Conservation (phyloP, 2,113 vertebrate species). For the Callithrix jacchus region DNA sequence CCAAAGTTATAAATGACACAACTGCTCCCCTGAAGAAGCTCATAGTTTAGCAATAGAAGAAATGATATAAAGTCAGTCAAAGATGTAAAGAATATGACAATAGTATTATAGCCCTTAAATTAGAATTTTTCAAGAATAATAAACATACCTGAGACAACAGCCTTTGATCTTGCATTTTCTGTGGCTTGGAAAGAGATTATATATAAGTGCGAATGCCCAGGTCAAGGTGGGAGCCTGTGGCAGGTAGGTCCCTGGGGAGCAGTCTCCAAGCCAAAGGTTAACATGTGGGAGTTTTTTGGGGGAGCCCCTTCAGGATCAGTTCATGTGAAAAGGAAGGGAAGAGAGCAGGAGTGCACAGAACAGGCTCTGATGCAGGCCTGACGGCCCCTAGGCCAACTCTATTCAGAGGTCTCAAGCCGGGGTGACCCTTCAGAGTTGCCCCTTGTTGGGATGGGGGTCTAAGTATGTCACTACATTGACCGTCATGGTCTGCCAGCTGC, state of each 20-base stretch:
- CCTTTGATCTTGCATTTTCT: not conserved
- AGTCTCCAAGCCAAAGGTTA: not conserved
- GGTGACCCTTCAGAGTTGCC: not conserved
- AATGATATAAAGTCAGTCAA: not conserved
- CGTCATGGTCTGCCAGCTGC: not conserved
- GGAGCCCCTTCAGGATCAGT: not conserved
- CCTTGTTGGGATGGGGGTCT: too few species aligned
- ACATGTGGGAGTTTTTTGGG: not conserved
- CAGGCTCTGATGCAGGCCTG: not conserved
- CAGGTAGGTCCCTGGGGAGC: not conserved
- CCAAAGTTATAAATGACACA: not conserved
- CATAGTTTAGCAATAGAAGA: not conserved
- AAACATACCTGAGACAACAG: not conserved
- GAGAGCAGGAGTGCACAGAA: not conserved
- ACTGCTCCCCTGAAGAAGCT: not conserved
- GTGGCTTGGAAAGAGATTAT: not conserved
- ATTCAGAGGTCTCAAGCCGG: not conserved
- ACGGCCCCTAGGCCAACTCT: not conserved
- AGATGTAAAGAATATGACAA: constrained; percentile 23
- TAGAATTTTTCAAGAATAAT: constrained; percentile 12
- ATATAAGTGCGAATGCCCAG: not conserved
- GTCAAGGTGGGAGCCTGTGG: not conserved
- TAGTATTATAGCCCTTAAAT: not conserved
- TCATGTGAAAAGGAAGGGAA: not conserved
- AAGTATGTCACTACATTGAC: not conserved